Evolutionary conservation across 2,113 vertebrate genomes (phyloP), one percentile per base, ranked within the genome.

Genomic region (Hippocampus comes): DNA sequence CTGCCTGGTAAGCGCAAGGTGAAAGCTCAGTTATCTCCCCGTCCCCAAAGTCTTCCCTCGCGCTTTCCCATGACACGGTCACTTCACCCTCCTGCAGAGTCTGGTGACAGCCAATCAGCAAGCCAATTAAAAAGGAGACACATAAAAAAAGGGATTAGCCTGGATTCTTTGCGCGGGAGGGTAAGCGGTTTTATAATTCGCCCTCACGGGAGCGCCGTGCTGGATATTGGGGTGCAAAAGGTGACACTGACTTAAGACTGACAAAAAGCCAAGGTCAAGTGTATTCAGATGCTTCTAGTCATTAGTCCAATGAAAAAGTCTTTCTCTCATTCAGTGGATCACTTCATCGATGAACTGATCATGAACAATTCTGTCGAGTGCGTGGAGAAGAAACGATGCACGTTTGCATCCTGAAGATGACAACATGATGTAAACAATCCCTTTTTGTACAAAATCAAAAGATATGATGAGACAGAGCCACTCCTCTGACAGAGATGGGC

Each of bases 81-180:
- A 9, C 72, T 66, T 74, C 67, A 53, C n/a, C 60, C 69, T 73
- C 72, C 78, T 76, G 80, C 66, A 55, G 77, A 67, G 68, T 85
- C 75, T 77, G 57, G 65, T 34, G 74, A 80, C 67, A 78, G 71
- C 87, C 81, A 90, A 91, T 88, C 88, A 88, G 67, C 42, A 0
- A 82, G 82, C 84, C 90, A 90, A 93, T 93, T 90, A 89, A 66
- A 87, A 79, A 34, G 17, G 57, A 76, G 74, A 81, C 82, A 72
- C 78, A 38, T 89, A 87, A 82, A 90, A 91, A 91, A 88, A 82
- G 76, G 84, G 85, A 90, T 92, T 89, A 82, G 71, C 66, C 84
- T 74, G 42, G 72, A 84, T 80, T 84, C 72, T 77, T 87, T 90
- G 71, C 70, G 73, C 68, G 68, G 75, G 69, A 42, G 63, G 68